Conservation (phyloP, 2,113 vertebrate genomes). For the Rhynchomys soricoides region DNA sequence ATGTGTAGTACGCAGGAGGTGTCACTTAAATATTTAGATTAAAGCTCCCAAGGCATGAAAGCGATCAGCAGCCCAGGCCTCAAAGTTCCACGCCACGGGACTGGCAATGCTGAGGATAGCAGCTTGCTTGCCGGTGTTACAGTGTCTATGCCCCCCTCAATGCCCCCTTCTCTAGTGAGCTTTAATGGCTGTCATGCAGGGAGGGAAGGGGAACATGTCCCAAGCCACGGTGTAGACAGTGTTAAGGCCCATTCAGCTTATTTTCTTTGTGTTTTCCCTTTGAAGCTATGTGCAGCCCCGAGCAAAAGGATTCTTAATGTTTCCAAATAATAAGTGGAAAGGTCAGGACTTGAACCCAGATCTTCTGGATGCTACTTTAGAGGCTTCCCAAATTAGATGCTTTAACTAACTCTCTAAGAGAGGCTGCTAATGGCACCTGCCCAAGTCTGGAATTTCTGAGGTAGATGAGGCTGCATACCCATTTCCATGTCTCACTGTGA, state of each 20-base stretch:
- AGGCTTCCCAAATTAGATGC: background rate
- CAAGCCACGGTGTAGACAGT: background rate
- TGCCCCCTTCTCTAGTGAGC: rapidly evolving
- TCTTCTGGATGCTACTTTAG: background rate
- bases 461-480: rapidly evolving
- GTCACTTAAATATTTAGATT: background rate
- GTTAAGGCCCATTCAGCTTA: background rate
- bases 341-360: background rate
- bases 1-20: background rate
- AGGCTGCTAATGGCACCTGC: background rate
- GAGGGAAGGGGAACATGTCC: background rate
- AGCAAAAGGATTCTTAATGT: background rate
- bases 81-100: rapidly evolving
- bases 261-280: background rate
- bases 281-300: background rate
- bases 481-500: background rate
- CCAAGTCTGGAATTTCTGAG: background rate
- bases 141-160: rapidly evolving
- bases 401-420: background rate
- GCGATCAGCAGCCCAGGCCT: no score
- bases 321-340: background rate
- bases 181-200: background rate
- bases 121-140: background rate
- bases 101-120: background rate
- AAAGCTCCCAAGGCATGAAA: background rate